Percentiles rank a stretch among this genome's conserved stretches.
phyloP scores from a whole-genome alignment of 2,888 invertebrate genomes.

The Andrena haemorrhoa region DNA sequence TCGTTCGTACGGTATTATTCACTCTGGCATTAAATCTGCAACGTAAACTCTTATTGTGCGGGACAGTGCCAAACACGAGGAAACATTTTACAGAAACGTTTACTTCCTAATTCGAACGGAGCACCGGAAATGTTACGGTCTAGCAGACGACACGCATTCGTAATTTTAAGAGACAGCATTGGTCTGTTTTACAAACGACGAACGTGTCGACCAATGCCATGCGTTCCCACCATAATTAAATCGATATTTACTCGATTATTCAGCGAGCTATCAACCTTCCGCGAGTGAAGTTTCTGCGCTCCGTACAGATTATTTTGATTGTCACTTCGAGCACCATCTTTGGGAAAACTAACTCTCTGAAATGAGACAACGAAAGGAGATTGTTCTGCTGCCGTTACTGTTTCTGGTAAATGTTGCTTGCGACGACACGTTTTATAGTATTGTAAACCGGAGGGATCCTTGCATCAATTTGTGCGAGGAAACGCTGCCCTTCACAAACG shows the following conservation, averaged over 20 bases:
- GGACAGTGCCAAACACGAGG: neutral
- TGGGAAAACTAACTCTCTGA: conserved; percentile 35
- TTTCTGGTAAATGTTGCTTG: conserved; percentile 49
- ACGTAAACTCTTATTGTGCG: too few species aligned
- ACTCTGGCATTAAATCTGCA: too few species aligned
- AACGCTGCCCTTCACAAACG: conserved; percentile 70
- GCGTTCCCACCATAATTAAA: conserved; percentile 73
- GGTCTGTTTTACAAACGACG: conserved; percentile 50
- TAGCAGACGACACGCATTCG: conserved; percentile 20
- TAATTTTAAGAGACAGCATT: conserved; percentile 50
- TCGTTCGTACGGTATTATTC: too few species aligned
- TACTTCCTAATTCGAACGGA: neutral
- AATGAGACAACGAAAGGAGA: conserved; percentile 69
- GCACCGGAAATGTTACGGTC: conserved; percentile 14
- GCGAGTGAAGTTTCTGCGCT: conserved; percentile 39
- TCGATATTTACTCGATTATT: conserved; percentile 77
- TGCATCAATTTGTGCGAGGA: conserved; percentile 78
- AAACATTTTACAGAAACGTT: neutral
- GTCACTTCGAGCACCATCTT: conserved; percentile 5
- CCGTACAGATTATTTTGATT: conserved; percentile 62
- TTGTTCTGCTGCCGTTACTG: conserved; percentile 61
- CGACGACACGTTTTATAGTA: conserved; percentile 73
- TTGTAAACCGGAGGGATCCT: conserved; percentile 76
- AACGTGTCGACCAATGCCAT: conserved; percentile 60
- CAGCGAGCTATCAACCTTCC: conserved; percentile 54